A percentile compares a stretch with the other conserved stretches of the same genome.
Evolutionary conservation across 64 coral and sea anemone genomes (phyloP).

Genomic region (Orbicella faveolata): DNA sequence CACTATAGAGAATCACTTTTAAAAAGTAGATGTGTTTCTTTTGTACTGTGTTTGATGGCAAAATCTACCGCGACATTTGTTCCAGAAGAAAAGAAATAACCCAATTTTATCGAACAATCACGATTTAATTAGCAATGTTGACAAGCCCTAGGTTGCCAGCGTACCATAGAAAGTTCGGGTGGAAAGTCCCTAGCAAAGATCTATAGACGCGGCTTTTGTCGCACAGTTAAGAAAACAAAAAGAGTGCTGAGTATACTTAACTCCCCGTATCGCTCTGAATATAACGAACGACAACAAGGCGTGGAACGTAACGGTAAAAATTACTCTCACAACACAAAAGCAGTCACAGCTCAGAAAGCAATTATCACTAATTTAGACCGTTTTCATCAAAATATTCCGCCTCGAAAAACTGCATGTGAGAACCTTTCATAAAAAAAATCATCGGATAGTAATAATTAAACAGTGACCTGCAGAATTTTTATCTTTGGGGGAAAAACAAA

Average conservation of each 20-base stretch:
- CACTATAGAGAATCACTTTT: neutral
- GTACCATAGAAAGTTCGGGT: neutral
- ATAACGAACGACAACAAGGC: constrained; percentile 27
- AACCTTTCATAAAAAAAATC: no score
- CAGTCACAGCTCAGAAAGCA: neutral
- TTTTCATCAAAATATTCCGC: neutral
- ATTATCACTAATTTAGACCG: neutral
- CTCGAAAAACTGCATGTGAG: no score
- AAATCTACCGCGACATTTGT: constrained; percentile 3
- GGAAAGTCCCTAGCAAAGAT: neutral
- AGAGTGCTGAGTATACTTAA: neutral
- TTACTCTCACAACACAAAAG: neutral
- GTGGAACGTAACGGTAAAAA: neutral
- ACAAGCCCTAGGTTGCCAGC: constrained; percentile 22
- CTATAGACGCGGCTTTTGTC: constrained; percentile 2
- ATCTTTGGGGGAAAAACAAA: neutral
- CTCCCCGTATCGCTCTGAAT: constrained; percentile 4
- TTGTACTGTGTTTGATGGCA: constrained; percentile 1
- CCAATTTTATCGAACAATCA: constrained; percentile 28
- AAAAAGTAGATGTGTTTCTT: constrained; percentile 8
- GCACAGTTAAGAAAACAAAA: neutral
- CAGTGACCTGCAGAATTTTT: no score
- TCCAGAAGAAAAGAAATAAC: constrained; percentile 35
- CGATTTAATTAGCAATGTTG: constrained; percentile 21
- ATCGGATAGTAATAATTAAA: no score